Conservation (phyloP, 1,140 invertebrate genomes). For the Ganaspis sp. region DNA sequence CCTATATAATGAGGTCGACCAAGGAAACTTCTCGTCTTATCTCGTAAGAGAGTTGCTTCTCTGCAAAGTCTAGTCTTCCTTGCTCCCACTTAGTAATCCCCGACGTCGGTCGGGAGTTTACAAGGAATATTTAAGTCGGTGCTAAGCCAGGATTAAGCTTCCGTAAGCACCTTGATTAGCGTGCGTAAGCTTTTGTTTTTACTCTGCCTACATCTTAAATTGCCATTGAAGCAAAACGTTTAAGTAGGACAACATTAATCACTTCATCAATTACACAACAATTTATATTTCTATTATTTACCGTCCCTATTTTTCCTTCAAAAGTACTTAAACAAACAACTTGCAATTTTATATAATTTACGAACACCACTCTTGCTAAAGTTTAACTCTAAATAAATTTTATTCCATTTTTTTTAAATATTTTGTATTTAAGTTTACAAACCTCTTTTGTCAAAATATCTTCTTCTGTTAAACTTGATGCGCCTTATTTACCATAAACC, state of each 20-base stretch:
- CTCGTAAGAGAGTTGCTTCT: constrained; percentile 31
- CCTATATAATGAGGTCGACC: constrained; percentile 22
- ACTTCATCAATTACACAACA: background rate
- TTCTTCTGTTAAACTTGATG: too few species aligned
- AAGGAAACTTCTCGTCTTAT: constrained; percentile 25
- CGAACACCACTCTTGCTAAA: too few species aligned
- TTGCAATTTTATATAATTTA: too few species aligned
- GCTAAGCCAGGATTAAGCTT: constrained; percentile 71
- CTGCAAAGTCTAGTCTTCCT: constrained; percentile 45
- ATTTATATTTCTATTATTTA: too few species aligned
- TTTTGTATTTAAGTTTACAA: too few species aligned
- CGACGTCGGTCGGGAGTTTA: constrained; percentile 69
- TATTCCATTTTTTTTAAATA: too few species aligned
- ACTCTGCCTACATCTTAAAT: constrained; percentile 24
- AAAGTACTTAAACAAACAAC: too few species aligned
- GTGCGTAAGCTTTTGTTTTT: constrained; percentile 69
- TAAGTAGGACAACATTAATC: constrained; percentile 11
- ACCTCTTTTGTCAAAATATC: too few species aligned
- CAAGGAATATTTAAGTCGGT: constrained; percentile 74
- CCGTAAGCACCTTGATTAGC: constrained; percentile 72
- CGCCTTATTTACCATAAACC: too few species aligned
- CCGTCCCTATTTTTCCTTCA: too few species aligned
- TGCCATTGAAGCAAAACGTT: background rate
- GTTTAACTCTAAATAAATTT: too few species aligned
- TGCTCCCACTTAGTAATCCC: constrained; percentile 67